Percentiles rank a stretch among this genome's conserved stretches.
Conservation (phyloP, 1,140 invertebrate species). For the Hyles euphorbiae region DNA sequence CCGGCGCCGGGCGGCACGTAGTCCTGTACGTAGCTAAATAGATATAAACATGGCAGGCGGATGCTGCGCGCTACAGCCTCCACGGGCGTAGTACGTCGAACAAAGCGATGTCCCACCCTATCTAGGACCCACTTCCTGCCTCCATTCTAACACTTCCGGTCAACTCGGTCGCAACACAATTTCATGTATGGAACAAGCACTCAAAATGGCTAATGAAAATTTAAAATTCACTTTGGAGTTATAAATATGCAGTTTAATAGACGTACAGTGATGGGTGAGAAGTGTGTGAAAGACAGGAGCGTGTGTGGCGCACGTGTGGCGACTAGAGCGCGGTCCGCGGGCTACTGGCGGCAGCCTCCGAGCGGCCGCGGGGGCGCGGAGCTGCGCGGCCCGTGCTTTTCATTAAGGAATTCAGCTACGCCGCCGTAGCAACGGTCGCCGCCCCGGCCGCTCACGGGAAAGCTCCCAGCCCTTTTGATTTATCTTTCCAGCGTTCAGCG, state of each 20-base stretch:
- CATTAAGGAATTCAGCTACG: constrained; percentile 51
- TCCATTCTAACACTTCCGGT: constrained; percentile 32
- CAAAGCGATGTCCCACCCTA: constrained; percentile 56
- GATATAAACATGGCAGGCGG: constrained; percentile 42
- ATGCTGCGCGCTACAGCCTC: constrained; percentile 69
- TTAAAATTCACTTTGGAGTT: constrained; percentile 38
- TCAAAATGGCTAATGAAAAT: constrained; percentile 25
- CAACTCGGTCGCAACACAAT: constrained; percentile 28
- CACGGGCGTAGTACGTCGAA: constrained; percentile 57
- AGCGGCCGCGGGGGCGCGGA: constrained; percentile 39
- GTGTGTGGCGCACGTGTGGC: constrained; percentile 44
- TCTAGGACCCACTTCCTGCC: constrained; percentile 33
- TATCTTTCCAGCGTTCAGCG: constrained; percentile 20
- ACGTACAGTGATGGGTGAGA: constrained; percentile 27
- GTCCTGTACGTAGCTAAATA: constrained; percentile 3
- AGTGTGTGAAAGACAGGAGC: constrained; percentile 18
- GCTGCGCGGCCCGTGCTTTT: constrained; percentile 60
- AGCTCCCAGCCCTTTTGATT: constrained; percentile 47
- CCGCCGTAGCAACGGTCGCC: constrained; percentile 48
- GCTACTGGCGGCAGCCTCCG: constrained; percentile 65
- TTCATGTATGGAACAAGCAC: constrained; percentile 49
- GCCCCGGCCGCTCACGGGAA: constrained; percentile 42
- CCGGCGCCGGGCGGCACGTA: too few species aligned
- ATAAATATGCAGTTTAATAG: constrained; percentile 17
- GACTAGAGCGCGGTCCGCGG: constrained; percentile 59